Percentiles rank a stretch among this genome's conserved stretches.
phyloP scores from a whole-genome alignment of 2,888 invertebrate genomes.

The Pemphredon lugubris region DNA sequence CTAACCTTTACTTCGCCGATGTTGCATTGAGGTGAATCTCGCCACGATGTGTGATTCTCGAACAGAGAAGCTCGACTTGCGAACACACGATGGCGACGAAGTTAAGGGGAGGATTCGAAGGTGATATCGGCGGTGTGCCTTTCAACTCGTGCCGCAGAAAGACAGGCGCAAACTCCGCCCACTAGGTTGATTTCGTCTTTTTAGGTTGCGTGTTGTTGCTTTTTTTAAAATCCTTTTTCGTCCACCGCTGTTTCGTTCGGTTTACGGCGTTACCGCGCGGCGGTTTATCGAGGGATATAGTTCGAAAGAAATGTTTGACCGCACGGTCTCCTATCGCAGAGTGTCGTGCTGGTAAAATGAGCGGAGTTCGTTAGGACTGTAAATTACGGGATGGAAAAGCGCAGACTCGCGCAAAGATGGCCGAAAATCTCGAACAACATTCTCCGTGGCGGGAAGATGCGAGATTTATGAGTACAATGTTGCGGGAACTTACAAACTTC shows the following conservation, averaged over 20 bases:
- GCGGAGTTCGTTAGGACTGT: slow-evolving; percentile 25
- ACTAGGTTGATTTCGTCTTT: slow-evolving; percentile 45
- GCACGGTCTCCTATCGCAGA: slow-evolving; percentile 1
- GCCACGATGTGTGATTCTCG: background rate
- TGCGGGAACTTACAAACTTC: too few species aligned
- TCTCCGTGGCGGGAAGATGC: too few species aligned
- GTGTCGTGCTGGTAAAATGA: slow-evolving; percentile 17
- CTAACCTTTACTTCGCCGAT: slow-evolving; percentile 35
- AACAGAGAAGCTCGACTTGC: too few species aligned
- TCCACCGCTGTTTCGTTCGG: slow-evolving; percentile 2
- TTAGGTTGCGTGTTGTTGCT: background rate
- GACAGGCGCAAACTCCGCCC: slow-evolving; percentile 65
- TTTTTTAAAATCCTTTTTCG: slow-evolving; percentile 36
- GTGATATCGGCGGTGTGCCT: too few species aligned
- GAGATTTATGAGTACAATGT: too few species aligned
- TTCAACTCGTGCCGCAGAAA: slow-evolving; percentile 36
- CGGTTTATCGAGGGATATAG: background rate
- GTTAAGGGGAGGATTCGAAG: slow-evolving; percentile 16
- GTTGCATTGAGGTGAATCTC: background rate
- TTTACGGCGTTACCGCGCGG: background rate
- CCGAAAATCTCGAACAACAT: too few species aligned
- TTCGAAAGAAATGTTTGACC: background rate
- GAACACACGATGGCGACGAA: background rate
- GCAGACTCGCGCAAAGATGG: too few species aligned
- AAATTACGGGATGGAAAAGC: slow-evolving; percentile 41